Percentiles rank a stretch among this genome's conserved stretches.
phyloP scores from a whole-genome alignment of 2,888 invertebrate species.

The Flexamia atlantica region DNA sequence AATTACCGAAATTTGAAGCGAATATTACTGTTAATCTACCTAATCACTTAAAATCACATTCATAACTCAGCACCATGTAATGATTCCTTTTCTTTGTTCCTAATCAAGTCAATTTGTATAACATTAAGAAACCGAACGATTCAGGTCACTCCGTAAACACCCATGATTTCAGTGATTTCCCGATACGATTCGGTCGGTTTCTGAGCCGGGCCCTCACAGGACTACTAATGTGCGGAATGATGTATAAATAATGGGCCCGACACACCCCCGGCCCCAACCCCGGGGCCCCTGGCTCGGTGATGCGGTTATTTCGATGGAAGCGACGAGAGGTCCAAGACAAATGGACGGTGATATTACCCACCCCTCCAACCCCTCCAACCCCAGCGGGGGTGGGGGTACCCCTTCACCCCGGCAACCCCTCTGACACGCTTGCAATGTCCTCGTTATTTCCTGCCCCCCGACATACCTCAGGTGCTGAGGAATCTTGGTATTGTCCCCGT shows the following conservation, averaged over 20 bases:
- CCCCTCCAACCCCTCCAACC: not conserved
- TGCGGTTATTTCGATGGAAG: slow-evolving; percentile 46
- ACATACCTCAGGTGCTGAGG: not conserved
- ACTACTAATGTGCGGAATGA: slow-evolving; percentile 41
- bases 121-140: no score
- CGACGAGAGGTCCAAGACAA: slow-evolving; percentile 25
- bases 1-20: no score
- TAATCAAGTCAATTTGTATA: no score
- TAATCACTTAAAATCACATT: no score
- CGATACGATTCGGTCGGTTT: no score
- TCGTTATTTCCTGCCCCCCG: not conserved
- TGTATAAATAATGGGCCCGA: slow-evolving; percentile 50
- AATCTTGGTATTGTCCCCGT: not conserved
- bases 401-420: not conserved
- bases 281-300: not conserved
- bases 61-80: no score
- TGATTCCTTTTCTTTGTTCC: no score
- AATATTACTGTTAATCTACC: no score
- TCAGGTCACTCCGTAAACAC: no score
- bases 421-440: slow-evolving; percentile 11
- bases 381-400: no score
- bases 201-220: no score
- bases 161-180: no score
- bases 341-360: slow-evolving; percentile 41
- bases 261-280: not conserved